A percentile compares a stretch with the other conserved stretches of the same genome.
Conservation (phyloP, 2,797 vertebrate genomes). For the Mareca strepera region DNA sequence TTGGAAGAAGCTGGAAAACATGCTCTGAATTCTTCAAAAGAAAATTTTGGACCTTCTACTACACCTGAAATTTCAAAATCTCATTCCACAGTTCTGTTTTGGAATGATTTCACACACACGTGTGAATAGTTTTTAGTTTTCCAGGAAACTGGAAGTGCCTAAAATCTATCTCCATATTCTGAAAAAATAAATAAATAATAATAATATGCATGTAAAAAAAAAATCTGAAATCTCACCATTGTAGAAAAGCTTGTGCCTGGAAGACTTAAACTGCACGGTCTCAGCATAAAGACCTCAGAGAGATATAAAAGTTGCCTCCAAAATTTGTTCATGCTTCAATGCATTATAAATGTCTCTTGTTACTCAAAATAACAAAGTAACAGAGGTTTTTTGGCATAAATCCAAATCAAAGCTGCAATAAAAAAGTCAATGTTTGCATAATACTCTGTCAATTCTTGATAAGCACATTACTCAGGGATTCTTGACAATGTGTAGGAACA, state of each 20-base stretch:
- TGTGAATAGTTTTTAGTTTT: background rate
- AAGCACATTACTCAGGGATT: constrained; percentile 9
- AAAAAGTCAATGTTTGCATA: constrained; percentile 53
- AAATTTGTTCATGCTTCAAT: constrained; percentile 13
- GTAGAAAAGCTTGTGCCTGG: background rate
- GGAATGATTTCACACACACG: background rate
- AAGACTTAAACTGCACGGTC: background rate
- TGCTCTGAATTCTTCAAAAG: background rate
- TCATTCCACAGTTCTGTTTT: background rate
- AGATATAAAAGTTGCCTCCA: constrained; percentile 14
- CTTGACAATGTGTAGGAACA: constrained; percentile 25
- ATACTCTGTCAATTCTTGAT: constrained; percentile 32
- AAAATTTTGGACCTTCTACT: background rate
- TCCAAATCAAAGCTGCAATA: constrained; percentile 37
- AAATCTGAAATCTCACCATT: background rate
- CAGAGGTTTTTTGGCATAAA: background rate
- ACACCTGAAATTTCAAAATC: background rate
- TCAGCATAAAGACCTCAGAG: constrained; percentile 33
- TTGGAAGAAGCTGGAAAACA: background rate
- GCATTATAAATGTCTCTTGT: constrained; percentile 9
- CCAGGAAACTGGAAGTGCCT: background rate
- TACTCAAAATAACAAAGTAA: constrained; percentile 43
- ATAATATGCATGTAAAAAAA: background rate
- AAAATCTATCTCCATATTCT: background rate
- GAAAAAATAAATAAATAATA: background rate